A percentile compares a stretch with the other conserved stretches of the same genome.
Evolutionary conservation across 2,888 invertebrate species (phyloP).

Genomic region (Scaeva pyrastri): DNA sequence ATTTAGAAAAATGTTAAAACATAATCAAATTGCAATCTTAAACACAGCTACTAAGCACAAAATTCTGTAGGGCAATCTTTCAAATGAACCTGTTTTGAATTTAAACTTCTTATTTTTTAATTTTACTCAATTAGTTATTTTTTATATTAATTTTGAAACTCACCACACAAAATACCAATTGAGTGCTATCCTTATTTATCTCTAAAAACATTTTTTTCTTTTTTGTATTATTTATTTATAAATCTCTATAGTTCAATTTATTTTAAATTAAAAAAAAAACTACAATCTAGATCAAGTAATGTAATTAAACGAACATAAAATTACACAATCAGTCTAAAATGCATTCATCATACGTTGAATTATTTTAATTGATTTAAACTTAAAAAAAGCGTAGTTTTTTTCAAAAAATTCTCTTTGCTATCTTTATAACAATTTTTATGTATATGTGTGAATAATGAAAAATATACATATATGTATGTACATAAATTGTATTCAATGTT

Average conservation of each 20-base stretch:
- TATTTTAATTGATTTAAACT: background rate
- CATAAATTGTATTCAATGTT: conserved; percentile 8
- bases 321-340: background rate
- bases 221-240: conserved; percentile 4
- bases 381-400: conserved; percentile 23
- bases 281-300: conserved; percentile 2
- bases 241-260: conserved; percentile 1
- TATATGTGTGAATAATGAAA: conserved; percentile 27
- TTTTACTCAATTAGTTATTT: conserved; percentile 31
- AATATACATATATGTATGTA: conserved; percentile 36
- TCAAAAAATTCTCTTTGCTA: conserved; percentile 26
- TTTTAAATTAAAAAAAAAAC: conserved; percentile 13
- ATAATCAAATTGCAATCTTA: conserved; percentile 11
- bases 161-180: conserved; percentile 83
- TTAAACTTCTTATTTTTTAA: conserved; percentile 6
- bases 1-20: background rate
- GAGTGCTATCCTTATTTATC: conserved; percentile 68
- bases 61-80: conserved; percentile 35
- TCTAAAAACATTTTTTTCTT: conserved; percentile 38
- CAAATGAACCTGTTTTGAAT: conserved; percentile 1
- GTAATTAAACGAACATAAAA: background rate
- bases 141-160: conserved; percentile 78
- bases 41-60: conserved; percentile 51
- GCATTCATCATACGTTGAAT: background rate
- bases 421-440: conserved; percentile 21